A percentile compares a stretch with the other conserved stretches of the same genome.
phyloP scores from a whole-genome alignment of 2,113 vertebrate species.

The Stercorarius parasiticus region DNA sequence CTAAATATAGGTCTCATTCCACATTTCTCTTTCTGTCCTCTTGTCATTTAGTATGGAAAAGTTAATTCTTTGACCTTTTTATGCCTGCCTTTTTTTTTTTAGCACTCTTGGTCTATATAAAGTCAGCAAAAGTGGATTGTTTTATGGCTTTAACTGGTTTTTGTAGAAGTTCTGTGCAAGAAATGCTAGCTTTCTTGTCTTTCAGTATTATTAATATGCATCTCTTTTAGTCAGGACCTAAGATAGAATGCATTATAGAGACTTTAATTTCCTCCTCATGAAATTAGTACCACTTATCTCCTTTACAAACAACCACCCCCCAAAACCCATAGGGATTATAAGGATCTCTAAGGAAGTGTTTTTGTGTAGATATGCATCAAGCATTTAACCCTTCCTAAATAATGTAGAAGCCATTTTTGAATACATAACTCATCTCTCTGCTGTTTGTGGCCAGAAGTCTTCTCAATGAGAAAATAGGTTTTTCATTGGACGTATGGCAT shows the following conservation, averaged over 20 bases:
- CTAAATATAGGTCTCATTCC: not conserved
- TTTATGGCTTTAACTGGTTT: not conserved
- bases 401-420: not conserved
- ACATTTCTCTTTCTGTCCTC: not conserved
- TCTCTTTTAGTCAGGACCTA: not conserved
- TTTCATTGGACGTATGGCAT: not conserved
- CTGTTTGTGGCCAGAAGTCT: not conserved
- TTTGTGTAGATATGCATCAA: not conserved
- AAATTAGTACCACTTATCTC: conserved; percentile 4
- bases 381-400: not conserved
- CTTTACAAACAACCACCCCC: not conserved
- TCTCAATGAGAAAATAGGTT: not conserved
- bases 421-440: not conserved
- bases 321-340: not conserved
- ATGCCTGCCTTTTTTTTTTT: not conserved
- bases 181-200: not conserved
- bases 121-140: not conserved
- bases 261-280: not conserved
- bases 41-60: not conserved
- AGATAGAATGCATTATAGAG: not conserved
- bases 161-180: not conserved
- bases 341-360: not conserved
- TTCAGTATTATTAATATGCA: not conserved
- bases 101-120: not conserved
- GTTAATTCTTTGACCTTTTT: not conserved